Evolutionary conservation across 2,797 vertebrate species (phyloP), one percentile per base, ranked within the genome.

Genomic region (Champsocephalus esox): DNA sequence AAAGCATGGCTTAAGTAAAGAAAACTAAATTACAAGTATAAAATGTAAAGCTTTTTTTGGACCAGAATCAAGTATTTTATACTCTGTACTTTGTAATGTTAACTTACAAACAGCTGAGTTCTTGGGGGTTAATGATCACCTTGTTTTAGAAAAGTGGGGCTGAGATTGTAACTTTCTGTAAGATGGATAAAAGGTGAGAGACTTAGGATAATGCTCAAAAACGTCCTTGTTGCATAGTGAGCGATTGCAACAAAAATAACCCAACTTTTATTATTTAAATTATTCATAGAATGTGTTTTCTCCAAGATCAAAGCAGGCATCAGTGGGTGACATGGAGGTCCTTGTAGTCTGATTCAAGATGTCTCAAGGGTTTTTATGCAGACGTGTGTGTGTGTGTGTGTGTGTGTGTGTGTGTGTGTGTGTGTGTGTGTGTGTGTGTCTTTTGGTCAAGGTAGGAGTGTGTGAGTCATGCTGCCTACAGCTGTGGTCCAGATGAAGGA

Each of bases 401-500:
- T 63, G 70, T 68, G 58, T 34, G n/a, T 56, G 8, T 41, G 17
- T 50, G 60, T 24, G 58, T 75, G 17, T 50, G 59, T 24, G 58
- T 75, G 70, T 64, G 63, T 58, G 43, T 41, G 66, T 63, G 50
- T 70, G 51, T 57, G 61, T 70, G 19, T 81, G 11, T 66, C 61
- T 85, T 76, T 68, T 87, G 92, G 93, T 95, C 91, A 93, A 92
- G 91, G 93, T 93, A 90, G 91, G 87, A 93, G 88, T 91, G 86
- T 89, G 89, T 93, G 92, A 94, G 85, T 93, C 91, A 94, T 92
- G 86, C 80, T 87, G 86, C 43, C 58, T 88, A 77, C 95, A 96
- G 93, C 94, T 95, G 95, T 81, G 78, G 82, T 86, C 92, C 93
- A 96, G 92, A 95, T 95, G 94, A 94, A 81, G 83, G 89, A 84